Conservation (phyloP, 2,113 vertebrate species). For the Platysteira castanea region DNA sequence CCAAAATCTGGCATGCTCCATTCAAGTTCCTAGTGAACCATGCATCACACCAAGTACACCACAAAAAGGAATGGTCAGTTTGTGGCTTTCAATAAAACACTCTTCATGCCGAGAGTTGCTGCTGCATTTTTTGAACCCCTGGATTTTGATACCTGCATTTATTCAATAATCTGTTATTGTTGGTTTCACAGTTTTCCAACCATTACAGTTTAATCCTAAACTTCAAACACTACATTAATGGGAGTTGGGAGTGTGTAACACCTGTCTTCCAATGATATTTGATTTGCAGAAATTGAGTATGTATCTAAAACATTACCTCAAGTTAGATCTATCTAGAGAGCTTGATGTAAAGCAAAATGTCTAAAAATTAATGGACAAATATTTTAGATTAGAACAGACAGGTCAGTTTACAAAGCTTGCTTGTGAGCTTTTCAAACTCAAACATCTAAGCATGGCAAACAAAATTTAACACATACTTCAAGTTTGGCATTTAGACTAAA, state of each 20-base stretch:
- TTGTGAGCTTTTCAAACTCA: neutral
- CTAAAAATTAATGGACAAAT: neutral
- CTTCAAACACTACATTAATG: neutral
- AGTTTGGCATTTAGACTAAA: neutral
- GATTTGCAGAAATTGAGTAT: neutral
- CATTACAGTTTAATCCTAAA: neutral
- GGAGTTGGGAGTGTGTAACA: neutral
- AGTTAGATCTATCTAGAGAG: neutral
- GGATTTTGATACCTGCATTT: neutral
- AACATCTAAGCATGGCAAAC: neutral
- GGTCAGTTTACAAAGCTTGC: neutral
- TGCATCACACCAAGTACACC: neutral
- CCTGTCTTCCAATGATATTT: neutral
- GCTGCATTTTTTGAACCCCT: neutral
- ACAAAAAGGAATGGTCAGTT: neutral
- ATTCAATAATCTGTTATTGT: neutral
- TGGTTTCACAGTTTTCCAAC: neutral
- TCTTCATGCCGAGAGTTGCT: neutral
- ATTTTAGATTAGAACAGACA: neutral
- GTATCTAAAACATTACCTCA: neutral
- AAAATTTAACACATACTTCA: neutral
- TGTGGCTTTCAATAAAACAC: neutral
- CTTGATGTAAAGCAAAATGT: neutral
- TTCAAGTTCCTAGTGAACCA: neutral
- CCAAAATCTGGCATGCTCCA: neutral